phyloP scores from a whole-genome alignment of 2,797 vertebrate species.

The Sardinella longiceps region DNA sequence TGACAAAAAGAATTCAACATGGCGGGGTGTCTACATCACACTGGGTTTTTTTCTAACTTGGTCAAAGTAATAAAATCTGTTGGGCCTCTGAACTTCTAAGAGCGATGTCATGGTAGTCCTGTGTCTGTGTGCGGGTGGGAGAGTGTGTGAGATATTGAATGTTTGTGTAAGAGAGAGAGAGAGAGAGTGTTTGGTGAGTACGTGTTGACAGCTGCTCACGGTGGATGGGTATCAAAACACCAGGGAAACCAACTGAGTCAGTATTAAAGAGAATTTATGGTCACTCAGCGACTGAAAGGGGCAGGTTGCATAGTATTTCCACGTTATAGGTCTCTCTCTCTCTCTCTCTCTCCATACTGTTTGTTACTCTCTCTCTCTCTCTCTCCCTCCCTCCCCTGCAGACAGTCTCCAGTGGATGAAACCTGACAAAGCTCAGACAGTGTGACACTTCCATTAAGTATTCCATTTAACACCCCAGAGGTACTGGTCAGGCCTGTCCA shows the following conservation, averaged over 20 bases:
- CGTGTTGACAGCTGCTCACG: background rate
- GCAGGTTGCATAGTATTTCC: background rate
- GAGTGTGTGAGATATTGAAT: background rate
- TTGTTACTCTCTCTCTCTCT: constrained; percentile 28
- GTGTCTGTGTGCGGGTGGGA: background rate
- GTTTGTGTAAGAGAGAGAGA: constrained; percentile 6
- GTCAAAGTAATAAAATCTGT: background rate
- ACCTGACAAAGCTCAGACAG: constrained; percentile 41
- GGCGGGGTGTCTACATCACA: background rate
- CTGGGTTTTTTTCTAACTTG: background rate
- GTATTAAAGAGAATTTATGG: background rate
- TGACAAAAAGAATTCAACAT: background rate
- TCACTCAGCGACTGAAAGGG: background rate
- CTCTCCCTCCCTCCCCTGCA: background rate
- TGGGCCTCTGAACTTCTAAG: background rate
- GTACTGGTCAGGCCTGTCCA: background rate
- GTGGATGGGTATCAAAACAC: background rate
- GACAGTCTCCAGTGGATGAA: constrained; percentile 1
- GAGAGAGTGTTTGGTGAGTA: background rate
- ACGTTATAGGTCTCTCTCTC: background rate
- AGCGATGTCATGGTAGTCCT: background rate
- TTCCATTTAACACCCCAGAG: constrained; percentile 39
- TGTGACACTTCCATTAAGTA: constrained; percentile 32
- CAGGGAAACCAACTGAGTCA: background rate
- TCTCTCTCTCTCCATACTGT: background rate